Evolutionary conservation across 2,797 vertebrate species (phyloP).

Genomic region (Poeciliopsis infans): DNA sequence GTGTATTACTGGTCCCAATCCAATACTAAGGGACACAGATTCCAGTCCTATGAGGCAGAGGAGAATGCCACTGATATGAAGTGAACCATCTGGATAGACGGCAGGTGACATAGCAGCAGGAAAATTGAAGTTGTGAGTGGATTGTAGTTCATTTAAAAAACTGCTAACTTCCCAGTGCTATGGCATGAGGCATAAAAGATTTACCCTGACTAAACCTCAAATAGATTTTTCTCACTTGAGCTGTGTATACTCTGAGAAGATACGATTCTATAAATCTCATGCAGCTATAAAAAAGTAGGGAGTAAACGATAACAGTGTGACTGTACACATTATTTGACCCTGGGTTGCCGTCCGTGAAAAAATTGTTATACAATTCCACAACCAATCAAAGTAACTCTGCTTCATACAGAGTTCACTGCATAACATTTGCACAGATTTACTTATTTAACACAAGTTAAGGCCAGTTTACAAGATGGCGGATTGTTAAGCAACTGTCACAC

Average conservation of each 20-base stretch:
- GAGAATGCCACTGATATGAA: constrained; percentile 20
- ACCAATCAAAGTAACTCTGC: not conserved
- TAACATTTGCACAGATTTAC: not conserved
- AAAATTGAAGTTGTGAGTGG: constrained; percentile 20
- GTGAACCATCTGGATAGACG: constrained; percentile 14
- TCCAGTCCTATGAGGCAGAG: constrained; percentile 32
- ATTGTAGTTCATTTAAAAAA: constrained; percentile 25
- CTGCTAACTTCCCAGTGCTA: constrained; percentile 25
- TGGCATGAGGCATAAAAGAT: constrained; percentile 18
- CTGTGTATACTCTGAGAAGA: constrained; percentile 12
- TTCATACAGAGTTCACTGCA: not conserved
- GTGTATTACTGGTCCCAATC: constrained; percentile 56
- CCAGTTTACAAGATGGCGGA: not conserved
- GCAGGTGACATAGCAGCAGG: constrained; percentile 12
- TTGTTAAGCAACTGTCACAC: not conserved
- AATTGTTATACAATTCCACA: constrained; percentile 7
- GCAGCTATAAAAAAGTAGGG: constrained; percentile 11
- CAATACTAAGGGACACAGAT: constrained; percentile 30
- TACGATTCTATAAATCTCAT: constrained; percentile 13
- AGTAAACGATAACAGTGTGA: not conserved
- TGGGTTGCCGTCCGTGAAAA: not conserved
- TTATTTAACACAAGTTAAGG: not conserved
- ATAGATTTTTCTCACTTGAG: constrained; percentile 38
- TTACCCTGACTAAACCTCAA: constrained; percentile 25
- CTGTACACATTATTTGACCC: not conserved